Evolutionary conservation across 2,888 invertebrate species (phyloP).

Genomic region (Tenthredo mesomela): DNA sequence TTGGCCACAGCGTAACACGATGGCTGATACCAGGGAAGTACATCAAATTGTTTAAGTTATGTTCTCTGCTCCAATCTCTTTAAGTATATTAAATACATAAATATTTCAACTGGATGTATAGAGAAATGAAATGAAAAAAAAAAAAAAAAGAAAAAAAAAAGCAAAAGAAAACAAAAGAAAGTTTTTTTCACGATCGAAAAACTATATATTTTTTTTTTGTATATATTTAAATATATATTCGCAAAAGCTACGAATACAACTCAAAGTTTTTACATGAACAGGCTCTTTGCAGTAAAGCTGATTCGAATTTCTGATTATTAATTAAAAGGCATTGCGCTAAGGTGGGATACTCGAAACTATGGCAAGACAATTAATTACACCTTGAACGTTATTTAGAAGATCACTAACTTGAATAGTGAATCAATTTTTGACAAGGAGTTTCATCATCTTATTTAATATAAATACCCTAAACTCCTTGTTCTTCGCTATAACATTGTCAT

Average conservation of each 20-base stretch:
- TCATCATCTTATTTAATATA: background rate
- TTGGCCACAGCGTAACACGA: constrained; percentile 61
- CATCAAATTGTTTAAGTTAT: constrained; percentile 18
- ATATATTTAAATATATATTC: background rate
- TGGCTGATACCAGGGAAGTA: constrained; percentile 50
- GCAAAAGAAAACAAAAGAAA: background rate
- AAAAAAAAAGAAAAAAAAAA: background rate
- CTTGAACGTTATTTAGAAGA: background rate
- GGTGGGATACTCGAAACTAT: background rate
- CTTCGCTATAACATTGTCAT: background rate
- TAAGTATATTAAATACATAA: constrained; percentile 26
- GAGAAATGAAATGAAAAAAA: background rate
- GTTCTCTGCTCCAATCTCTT: constrained; percentile 33
- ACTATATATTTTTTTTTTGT: background rate
- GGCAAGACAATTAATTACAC: background rate
- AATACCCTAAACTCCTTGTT: constrained; percentile 16
- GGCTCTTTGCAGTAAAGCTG: background rate
- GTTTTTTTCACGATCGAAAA: background rate
- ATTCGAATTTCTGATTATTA: background rate
- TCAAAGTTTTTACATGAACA: background rate
- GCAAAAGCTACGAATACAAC: constrained; percentile 9
- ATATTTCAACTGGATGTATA: background rate
- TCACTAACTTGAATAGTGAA: constrained; percentile 12
- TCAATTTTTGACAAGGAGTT: background rate
- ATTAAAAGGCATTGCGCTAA: background rate